Conservation (phyloP, 23 tunicate species). For the Diplosoma virens region DNA sequence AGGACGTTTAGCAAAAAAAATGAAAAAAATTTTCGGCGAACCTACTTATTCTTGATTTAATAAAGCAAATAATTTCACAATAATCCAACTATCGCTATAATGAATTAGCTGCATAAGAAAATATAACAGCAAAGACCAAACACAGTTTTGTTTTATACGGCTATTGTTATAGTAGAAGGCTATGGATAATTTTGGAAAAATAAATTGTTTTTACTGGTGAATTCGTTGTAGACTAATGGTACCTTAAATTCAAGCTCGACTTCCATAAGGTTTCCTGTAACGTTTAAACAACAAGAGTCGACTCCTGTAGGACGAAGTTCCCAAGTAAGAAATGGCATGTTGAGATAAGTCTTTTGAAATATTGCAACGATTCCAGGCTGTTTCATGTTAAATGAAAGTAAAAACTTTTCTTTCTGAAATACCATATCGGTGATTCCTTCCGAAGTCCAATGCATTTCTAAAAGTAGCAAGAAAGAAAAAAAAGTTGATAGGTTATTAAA, state of each 20-base stretch:
- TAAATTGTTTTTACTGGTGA: too few species aligned
- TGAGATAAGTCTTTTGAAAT: conserved; percentile 78
- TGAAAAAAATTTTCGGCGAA: too few species aligned
- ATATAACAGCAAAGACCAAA: too few species aligned
- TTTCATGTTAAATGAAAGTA: conserved; percentile 43
- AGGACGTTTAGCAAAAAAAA: too few species aligned
- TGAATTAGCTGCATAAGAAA: too few species aligned
- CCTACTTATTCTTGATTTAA: too few species aligned
- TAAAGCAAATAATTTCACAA: too few species aligned
- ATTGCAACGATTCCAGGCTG: conserved; percentile 65
- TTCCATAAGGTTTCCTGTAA: conserved; percentile 74
- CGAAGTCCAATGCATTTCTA: conserved; percentile 84
- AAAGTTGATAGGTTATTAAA: neutral
- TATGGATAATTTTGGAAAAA: too few species aligned
- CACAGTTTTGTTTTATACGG: too few species aligned
- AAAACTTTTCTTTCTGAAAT: conserved; percentile 42
- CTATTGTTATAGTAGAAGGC: too few species aligned
- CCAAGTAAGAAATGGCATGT: conserved; percentile 90
- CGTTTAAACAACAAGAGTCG: conserved; percentile 26
- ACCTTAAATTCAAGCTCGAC: conserved; percentile 74
- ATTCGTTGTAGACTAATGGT: too few species aligned
- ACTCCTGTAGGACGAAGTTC: conserved; percentile 66
- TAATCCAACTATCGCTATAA: too few species aligned
- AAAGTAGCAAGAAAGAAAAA: neutral
- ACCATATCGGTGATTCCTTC: conserved; percentile 44